Evolutionary conservation across 2,797 vertebrate species (phyloP), one percentile per base, ranked within the genome.

Genomic region (Halcyon badia): DNA sequence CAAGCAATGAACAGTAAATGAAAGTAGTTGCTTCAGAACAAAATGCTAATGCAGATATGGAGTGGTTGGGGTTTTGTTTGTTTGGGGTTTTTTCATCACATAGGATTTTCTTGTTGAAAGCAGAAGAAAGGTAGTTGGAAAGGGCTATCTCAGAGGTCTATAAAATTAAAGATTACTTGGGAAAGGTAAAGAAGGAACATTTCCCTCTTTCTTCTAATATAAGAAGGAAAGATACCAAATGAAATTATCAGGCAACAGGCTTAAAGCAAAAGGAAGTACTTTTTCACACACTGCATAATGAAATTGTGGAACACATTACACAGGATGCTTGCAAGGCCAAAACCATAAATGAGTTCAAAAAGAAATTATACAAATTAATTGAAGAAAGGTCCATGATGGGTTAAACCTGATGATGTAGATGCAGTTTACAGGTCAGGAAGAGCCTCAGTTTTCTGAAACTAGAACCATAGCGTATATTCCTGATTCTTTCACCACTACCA

Each of bases 281-380:
- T 95, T 90, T 96, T 97, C 95, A 97, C 94, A 94, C 88, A 72
- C 90, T 87, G 46, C 46, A 41, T 96, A 96, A 97, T 97, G 94
- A 96, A 96, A 95, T 96, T 96, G 83, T 76, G 51, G 80, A 93
- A 94, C 94, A 95, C 91, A 81, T 91, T 91, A 90, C 44, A 80
- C 85, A 90, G 73, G 83, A 96, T 96, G 93, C 83, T 92, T 92
- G 54, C 88, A 94, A 95, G 26, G 80, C 85, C 70, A 46, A 93
- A 96, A 58, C 54, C 77, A 93, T 89, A 90, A 96, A 88, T 20
- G 70, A 96, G 70, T 93, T 96, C n/a, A 76, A 84, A 94, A 76
- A 96, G 54, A 90, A 95, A 91, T 95, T 88, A 87, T 26, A 93
- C 58, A 87, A 92, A 96, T 90, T 81, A 87, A 81, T 71, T 69